A percentile compares a stretch with the other conserved stretches of the same genome.
These are phyloP conservation scores for Apodemus speciosus DNA, from an alignment of 2,113 vertebrate genomes.

Conservation along the genomic window DNA sequence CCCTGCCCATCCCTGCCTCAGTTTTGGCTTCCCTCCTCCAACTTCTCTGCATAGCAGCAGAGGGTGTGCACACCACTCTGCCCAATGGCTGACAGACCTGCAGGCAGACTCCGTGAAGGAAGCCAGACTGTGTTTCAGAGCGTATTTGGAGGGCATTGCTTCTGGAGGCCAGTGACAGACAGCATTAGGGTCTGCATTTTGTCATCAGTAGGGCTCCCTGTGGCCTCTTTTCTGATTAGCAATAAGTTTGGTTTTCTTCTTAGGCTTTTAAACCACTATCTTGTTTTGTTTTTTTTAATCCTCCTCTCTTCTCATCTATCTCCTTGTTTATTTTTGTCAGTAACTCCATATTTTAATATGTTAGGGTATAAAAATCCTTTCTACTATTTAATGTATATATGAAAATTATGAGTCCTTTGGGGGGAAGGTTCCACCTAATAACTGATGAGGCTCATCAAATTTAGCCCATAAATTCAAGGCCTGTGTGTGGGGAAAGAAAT, in stretches of 20 bases:
- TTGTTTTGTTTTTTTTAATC: background rate
- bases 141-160: conserved; percentile 64
- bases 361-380: conserved; percentile 44
- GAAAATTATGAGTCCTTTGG: conserved; percentile 43
- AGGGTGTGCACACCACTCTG: conserved; percentile 64
- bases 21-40: conserved; percentile 59
- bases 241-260: background rate
- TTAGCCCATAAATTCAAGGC: background rate
- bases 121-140: conserved; percentile 59
- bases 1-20: conserved; percentile 35
- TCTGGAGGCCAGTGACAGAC: conserved; percentile 52
- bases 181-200: conserved; percentile 53
- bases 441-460: background rate
- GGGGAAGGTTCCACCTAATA: background rate
- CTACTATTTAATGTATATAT: background rate
- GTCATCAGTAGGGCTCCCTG: conserved; percentile 15
- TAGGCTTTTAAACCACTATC: background rate
- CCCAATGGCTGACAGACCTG: conserved; percentile 66
- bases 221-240: conserved; percentile 50
- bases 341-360: conserved; percentile 33
- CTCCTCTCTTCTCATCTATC: background rate
- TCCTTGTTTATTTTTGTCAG: conserved; percentile 44
- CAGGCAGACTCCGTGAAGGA: conserved; percentile 51
- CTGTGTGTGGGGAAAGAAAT: background rate
- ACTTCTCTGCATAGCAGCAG: conserved; percentile 75